Evolutionary conservation across 2,888 invertebrate species (phyloP), one percentile per base, ranked within the genome.

Genomic region (Tetheella fluctuosa): DNA sequence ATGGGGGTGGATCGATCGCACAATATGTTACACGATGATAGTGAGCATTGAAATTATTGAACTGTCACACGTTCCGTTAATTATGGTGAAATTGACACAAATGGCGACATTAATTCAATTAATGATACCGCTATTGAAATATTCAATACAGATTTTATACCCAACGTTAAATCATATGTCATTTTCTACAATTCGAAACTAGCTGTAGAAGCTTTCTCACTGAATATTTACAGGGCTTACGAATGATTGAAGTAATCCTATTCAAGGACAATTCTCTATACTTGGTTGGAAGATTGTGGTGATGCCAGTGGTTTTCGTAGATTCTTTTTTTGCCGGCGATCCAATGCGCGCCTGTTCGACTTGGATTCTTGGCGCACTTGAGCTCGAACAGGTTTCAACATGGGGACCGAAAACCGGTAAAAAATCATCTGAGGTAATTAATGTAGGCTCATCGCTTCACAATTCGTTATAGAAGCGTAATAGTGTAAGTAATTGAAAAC

Each of bases 391-490:
- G 92, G 92, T 91, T 91, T 83, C 73, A 84, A 86, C 83, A 82
- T 83, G 85, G 81, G 84, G 83, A 83, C 86, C 85, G 76, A 85
- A 84, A 89, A 88, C 88, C 87, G 87, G 88, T 88, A 89, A 91
- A 90, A 91, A 91, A 89, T 85, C 84, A 88, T 89, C 88, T 83
- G 82, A 81, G 81, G 83, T 87, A 90, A 91, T 91, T 91, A 91
- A 85, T 74, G 85, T 83, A 82, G 85, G 80, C 84, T 87, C 85
- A 80, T 84, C 82, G 83, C 79, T 81, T 85, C 78, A 83, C 83
- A 85, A 84, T 86, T 77, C 77, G 78, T 80, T 75, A 79, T 73
- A 75, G 76, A 76, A 77, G 74, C 65, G 74, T 75, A 79, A 81
- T 81, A 74, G 73, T 75, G 65, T 68, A 68, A 68, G 72, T 79